Percentiles rank a stretch among this genome's conserved stretches.
Conservation (phyloP, 2,797 vertebrate species). For the Acipenser ruthenus region DNA sequence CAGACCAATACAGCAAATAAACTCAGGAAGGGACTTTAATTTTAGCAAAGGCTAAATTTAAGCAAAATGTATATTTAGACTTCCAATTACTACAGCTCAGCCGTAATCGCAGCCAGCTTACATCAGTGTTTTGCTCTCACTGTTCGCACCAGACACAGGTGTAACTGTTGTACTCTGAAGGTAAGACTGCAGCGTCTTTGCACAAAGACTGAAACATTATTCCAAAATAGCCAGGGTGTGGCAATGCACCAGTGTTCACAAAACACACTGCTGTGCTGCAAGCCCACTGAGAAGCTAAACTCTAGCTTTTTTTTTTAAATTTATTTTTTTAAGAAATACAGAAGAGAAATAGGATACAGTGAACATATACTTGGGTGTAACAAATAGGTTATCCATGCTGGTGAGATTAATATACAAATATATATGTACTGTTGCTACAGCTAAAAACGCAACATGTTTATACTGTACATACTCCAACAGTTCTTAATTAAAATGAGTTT, state of each 20-base stretch:
- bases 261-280: background rate
- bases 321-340: background rate
- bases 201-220: background rate
- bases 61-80: conserved; percentile 43
- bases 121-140: background rate
- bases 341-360: background rate
- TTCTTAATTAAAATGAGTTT: background rate
- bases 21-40: conserved; percentile 40
- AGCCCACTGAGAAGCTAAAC: background rate
- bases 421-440: background rate
- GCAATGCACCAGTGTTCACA: background rate
- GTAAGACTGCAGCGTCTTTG: too few species aligned
- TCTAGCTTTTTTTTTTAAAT: too few species aligned
- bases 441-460: background rate
- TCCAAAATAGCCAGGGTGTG: background rate
- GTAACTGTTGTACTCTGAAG: conserved; percentile 6
- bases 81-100: conserved; percentile 35
- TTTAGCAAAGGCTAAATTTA: conserved; percentile 44
- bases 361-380: background rate
- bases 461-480: background rate
- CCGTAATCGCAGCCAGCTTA: conserved; percentile 9
- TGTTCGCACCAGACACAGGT: conserved; percentile 13
- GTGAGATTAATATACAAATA: background rate
- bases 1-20: conserved; percentile 16
- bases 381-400: background rate